Conservation (phyloP, 2,888 invertebrate genomes). For the Epirrhoe tristata region DNA sequence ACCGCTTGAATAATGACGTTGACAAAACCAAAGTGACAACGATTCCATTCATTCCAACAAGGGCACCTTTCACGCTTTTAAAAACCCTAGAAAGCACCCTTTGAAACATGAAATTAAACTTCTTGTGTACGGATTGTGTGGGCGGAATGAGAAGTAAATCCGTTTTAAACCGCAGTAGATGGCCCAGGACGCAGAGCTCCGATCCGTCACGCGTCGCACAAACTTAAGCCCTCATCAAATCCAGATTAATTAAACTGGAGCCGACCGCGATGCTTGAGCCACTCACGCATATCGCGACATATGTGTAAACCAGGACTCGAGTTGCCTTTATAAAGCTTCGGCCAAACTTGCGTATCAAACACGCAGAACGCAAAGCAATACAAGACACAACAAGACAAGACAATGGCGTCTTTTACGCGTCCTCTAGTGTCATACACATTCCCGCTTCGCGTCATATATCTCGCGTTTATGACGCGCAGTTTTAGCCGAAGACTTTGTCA, state of each 20-base stretch:
- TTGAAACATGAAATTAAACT: constrained; percentile 57
- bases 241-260: constrained; percentile 81
- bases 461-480: no score
- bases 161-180: constrained; percentile 77
- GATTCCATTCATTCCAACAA: background rate
- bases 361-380: background rate
- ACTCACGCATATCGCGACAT: constrained; percentile 64
- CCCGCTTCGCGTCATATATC: no score
- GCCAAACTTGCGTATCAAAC: background rate
- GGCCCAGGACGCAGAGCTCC: constrained; percentile 67
- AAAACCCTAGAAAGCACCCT: constrained; percentile 35
- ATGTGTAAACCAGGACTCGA: constrained; percentile 52
- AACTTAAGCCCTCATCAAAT: constrained; percentile 83
- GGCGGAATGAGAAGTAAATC: constrained; percentile 76
- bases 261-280: constrained; percentile 70
- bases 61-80: constrained; percentile 6
- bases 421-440: no score
- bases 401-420: no score
- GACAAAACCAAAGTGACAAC: background rate
- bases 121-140: constrained; percentile 76
- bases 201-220: constrained; percentile 80
- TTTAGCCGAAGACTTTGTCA: no score
- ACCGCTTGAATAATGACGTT: background rate
- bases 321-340: constrained; percentile 35
- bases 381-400: background rate